Percentiles rank a stretch among this genome's conserved stretches.
Evolutionary conservation across 2,888 invertebrate species (phyloP).

Genomic region (Plagodis pulveraria): DNA sequence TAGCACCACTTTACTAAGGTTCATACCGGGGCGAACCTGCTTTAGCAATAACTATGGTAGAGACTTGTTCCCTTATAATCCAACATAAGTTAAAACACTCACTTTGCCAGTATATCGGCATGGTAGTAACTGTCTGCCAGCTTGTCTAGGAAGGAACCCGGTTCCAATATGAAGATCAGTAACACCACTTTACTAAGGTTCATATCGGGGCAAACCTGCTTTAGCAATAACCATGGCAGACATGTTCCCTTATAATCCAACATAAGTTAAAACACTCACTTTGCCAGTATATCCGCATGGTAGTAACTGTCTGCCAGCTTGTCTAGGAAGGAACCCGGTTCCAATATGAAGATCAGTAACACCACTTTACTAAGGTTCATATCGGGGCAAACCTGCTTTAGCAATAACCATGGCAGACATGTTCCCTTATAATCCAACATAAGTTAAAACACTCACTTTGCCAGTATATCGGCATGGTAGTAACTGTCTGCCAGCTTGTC

Average conservation of each 20-base stretch:
- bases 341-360: too few species aligned
- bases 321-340: conserved; percentile 91
- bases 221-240: conserved; percentile 96
- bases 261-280: background rate
- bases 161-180: conserved; percentile 97
- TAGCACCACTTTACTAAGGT: conserved; percentile 95
- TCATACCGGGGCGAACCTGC: conserved; percentile 98
- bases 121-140: conserved; percentile 97
- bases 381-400: too few species aligned
- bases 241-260: conserved; percentile 87
- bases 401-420: conserved; percentile 65
- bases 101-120: conserved; percentile 94
- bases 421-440: too few species aligned
- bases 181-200: conserved; percentile 96
- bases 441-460: too few species aligned
- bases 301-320: too few species aligned
- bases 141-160: conserved; percentile 96
- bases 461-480: too few species aligned
- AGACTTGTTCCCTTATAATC: conserved; percentile 87
- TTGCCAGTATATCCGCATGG: background rate
- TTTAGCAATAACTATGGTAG: conserved; percentile 97
- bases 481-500: background rate
- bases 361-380: too few species aligned
- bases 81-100: conserved; percentile 52
- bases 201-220: conserved; percentile 98